Conservation (phyloP, 2,888 invertebrate genomes). For the Athalia rosae region DNA sequence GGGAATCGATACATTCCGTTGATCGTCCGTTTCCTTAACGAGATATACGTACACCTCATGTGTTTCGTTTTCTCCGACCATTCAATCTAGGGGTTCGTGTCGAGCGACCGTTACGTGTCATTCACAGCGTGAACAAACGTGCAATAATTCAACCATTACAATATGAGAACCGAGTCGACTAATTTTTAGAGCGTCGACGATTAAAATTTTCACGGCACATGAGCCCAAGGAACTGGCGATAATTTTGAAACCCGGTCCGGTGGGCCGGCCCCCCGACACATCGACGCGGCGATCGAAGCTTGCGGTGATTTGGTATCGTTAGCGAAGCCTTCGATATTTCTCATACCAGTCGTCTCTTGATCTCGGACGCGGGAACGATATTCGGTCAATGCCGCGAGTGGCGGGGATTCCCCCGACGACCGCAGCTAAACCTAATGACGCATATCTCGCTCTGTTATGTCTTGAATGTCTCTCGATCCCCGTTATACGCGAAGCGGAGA, state of each 20-base stretch:
- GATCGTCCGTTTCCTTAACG: slow-evolving; percentile 30
- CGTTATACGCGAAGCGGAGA: slow-evolving; percentile 49
- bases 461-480: too few species aligned
- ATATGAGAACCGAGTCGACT: too few species aligned
- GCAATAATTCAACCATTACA: slow-evolving; percentile 31
- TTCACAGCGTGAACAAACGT: slow-evolving; percentile 38
- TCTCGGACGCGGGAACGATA: background rate
- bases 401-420: slow-evolving; percentile 33
- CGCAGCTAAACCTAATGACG: slow-evolving; percentile 51
- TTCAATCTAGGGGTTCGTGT: slow-evolving; percentile 37
- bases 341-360: slow-evolving; percentile 33
- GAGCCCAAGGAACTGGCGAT: background rate
- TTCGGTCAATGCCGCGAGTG: slow-evolving; percentile 37
- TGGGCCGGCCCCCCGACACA: background rate
- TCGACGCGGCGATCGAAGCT: background rate
- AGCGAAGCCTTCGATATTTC: slow-evolving; percentile 16
- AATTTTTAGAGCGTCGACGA: too few species aligned
- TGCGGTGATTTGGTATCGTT: background rate
- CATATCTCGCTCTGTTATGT: slow-evolving; percentile 71
- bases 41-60: background rate
- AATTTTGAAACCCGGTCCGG: too few species aligned
- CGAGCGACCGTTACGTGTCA: slow-evolving; percentile 35
- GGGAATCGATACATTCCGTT: background rate
- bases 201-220: background rate
- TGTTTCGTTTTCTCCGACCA: slow-evolving; percentile 24